These are phyloP conservation scores for Apteryx mantelli DNA, from an alignment of 2,113 vertebrate species.

Conservation along the genomic window DNA sequence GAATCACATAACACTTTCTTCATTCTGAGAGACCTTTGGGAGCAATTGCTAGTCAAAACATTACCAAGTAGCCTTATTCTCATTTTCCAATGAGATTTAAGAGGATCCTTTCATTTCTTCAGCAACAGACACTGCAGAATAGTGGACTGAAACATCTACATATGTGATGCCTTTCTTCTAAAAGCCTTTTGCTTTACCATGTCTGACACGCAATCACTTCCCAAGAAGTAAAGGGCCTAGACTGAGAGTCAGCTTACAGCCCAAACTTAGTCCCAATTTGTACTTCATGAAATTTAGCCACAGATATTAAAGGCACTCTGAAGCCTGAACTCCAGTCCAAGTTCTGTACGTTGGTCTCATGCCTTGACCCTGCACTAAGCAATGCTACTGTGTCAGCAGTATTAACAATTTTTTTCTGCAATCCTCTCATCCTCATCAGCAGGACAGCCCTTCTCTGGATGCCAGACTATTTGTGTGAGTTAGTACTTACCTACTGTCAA, in stretches of 20 bases:
- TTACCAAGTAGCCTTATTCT: conserved; percentile 52
- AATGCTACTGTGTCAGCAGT: not conserved
- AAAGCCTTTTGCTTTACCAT: not conserved
- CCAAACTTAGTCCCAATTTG: not conserved
- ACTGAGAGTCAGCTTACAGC: not conserved
- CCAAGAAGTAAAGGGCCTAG: not conserved
- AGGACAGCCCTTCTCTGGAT: not conserved
- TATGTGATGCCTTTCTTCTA: not conserved
- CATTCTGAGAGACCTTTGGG: conserved; percentile 32
- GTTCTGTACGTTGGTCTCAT: not conserved
- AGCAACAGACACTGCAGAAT: not conserved
- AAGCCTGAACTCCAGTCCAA: not conserved
- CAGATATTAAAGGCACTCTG: not conserved
- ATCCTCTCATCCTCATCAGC: not conserved
- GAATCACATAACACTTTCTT: conserved; percentile 43
- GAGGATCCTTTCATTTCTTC: conserved; percentile 13
- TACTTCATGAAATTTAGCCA: not conserved
- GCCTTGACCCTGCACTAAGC: not conserved
- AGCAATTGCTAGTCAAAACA: conserved; percentile 51
- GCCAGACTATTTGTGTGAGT: not conserved
- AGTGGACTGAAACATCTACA: not conserved
- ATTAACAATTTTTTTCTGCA: not conserved
- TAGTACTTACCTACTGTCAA: not conserved
- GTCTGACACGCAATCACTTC: not conserved
- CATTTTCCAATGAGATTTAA: conserved; percentile 44